Percentiles rank a stretch among this genome's conserved stretches.
Evolutionary conservation across 2,113 vertebrate species (phyloP).

Genomic region (Malaclemys terrapin): DNA sequence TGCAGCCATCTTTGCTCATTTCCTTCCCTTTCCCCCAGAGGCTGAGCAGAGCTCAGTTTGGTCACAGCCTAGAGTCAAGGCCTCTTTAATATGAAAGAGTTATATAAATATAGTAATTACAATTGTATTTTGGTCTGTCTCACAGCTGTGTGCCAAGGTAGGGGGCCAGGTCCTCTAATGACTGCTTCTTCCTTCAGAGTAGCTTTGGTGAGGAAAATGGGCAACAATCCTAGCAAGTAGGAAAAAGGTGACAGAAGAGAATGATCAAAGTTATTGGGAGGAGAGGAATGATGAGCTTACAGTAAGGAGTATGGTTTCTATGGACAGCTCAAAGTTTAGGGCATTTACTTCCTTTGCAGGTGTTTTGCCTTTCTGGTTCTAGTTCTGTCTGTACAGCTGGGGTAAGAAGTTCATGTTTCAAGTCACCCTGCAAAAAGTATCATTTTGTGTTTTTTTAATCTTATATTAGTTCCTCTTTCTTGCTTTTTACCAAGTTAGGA

Average conservation of each 20-base stretch:
- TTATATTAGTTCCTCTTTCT: neutral
- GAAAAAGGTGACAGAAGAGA: neutral
- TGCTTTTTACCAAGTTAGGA: neutral
- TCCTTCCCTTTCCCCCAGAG: rapidly evolving
- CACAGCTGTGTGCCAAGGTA: neutral
- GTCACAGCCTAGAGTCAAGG: neutral
- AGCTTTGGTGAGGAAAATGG: neutral
- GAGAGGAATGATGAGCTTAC: neutral
- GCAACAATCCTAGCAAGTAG: neutral
- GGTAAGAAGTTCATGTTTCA: neutral
- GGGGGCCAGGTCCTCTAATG: neutral
- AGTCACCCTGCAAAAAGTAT: neutral
- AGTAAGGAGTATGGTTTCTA: neutral
- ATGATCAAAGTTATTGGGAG: neutral
- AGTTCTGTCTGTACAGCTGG: rapidly evolving
- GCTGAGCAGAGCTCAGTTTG: neutral
- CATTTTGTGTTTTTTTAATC: neutral
- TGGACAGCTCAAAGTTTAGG: neutral
- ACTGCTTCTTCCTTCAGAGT: neutral
- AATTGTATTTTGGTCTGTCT: neutral
- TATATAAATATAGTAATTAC: rapidly evolving
- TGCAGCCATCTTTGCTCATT: neutral
- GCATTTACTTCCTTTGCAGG: neutral
- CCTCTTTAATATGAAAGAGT: neutral
- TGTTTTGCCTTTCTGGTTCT: neutral